Conservation (phyloP, 1,140 invertebrate species). For the Rhyzopertha dominica region DNA sequence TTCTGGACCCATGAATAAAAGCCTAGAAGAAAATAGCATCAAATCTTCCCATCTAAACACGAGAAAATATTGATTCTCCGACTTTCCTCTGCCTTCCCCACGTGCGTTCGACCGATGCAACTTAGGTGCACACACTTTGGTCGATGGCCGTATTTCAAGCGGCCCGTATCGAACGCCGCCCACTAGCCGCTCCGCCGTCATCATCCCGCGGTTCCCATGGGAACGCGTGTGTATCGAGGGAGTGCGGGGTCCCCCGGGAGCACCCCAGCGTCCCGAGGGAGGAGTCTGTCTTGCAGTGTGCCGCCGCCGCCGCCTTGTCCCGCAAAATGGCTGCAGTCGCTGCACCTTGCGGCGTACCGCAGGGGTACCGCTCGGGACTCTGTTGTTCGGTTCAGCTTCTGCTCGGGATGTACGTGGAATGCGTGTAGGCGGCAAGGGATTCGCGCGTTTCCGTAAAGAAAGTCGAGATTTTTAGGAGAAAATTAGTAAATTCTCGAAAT, state of each 20-base stretch:
- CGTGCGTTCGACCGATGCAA: too few species aligned
- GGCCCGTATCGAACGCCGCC: slow-evolving; percentile 39
- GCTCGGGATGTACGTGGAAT: too few species aligned
- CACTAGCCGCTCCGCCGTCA: slow-evolving; percentile 33
- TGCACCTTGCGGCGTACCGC: too few species aligned
- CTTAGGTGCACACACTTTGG: too few species aligned
- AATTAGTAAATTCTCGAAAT: neutral
- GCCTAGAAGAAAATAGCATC: too few species aligned
- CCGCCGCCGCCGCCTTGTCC: slow-evolving; percentile 29
- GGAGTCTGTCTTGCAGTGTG: slow-evolving; percentile 43
- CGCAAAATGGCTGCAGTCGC: slow-evolving; percentile 35
- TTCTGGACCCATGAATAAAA: too few species aligned
- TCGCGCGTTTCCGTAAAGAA: neutral
- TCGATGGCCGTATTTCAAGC: slow-evolving; percentile 40
- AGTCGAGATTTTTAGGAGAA: neutral
- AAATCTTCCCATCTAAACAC: too few species aligned
- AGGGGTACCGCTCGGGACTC: too few species aligned
- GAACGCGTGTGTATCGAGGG: slow-evolving; percentile 42
- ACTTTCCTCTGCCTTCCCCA: slow-evolving; percentile 4
- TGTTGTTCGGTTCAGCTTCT: too few species aligned
- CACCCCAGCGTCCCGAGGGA: slow-evolving; percentile 41
- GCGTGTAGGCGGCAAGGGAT: too few species aligned
- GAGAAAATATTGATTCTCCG: too few species aligned
- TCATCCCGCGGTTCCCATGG: slow-evolving; percentile 46
- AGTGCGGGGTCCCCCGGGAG: slow-evolving; percentile 31